These are phyloP conservation scores for Leguminivora glycinivorella DNA, from an alignment of 1,140 invertebrate species.

Conservation along the genomic window DNA sequence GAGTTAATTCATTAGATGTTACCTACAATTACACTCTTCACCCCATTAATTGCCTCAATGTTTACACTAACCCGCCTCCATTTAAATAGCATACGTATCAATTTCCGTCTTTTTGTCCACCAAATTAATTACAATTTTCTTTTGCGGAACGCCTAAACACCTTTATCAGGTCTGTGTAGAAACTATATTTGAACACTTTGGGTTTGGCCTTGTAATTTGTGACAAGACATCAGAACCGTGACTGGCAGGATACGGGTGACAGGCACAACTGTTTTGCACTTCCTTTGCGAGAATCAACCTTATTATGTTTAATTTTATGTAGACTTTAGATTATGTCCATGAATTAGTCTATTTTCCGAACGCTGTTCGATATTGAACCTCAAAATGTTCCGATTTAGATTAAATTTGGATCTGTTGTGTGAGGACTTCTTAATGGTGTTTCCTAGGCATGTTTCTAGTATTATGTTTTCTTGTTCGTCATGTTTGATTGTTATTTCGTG, in stretches of 20 bases:
- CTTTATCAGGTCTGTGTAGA: background rate
- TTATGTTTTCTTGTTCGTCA: conserved; percentile 17
- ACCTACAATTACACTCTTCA: background rate
- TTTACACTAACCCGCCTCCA: background rate
- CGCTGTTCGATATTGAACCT: background rate
- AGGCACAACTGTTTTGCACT: conserved; percentile 2
- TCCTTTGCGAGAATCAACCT: background rate
- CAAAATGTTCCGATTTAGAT: background rate
- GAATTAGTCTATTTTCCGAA: background rate
- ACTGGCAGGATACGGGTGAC: conserved; percentile 24
- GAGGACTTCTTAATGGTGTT: background rate
- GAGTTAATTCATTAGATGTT: no score
- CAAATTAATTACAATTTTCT: conserved; percentile 12
- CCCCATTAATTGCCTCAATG: background rate
- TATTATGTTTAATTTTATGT: background rate
- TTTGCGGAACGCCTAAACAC: conserved; percentile 16
- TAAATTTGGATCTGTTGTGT: background rate
- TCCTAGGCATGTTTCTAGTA: conserved; percentile 12
- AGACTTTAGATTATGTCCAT: background rate
- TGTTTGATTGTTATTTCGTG: background rate
- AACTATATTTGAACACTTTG: background rate
- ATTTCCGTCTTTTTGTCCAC: conserved; percentile 13
- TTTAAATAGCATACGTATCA: background rate
- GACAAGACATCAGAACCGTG: conserved; percentile 16
- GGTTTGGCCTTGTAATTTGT: conserved; percentile 21